phyloP scores from a whole-genome alignment of 1,140 invertebrate genomes.

The Maconellicoccus hirsutus region DNA sequence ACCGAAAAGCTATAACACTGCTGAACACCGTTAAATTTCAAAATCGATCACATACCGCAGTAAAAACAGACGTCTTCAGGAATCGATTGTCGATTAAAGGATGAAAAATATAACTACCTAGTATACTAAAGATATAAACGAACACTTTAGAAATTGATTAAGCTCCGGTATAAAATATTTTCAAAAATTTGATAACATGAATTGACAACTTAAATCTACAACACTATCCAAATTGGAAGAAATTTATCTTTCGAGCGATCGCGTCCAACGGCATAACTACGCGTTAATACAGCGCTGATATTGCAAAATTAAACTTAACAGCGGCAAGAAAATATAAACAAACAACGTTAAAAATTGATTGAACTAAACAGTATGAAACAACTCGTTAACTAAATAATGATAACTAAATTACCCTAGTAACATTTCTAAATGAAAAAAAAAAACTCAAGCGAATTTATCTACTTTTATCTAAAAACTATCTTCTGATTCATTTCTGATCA shows the following conservation, averaged over 20 bases:
- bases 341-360: neutral
- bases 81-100: neutral
- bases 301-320: neutral
- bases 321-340: neutral
- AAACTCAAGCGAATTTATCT: no score
- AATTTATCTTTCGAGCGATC: neutral
- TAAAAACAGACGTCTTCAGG: neutral
- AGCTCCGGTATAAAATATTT: no score
- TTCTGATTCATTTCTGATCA: neutral
- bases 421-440: neutral
- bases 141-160: no score
- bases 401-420: neutral
- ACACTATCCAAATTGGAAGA: neutral
- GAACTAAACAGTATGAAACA: conserved; percentile 2
- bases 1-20: neutral
- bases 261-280: neutral
- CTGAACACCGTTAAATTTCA: neutral
- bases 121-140: no score
- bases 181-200: no score
- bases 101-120: no score
- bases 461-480: no score
- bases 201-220: no score
- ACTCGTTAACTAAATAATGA: neutral
- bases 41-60: no score
- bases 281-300: neutral